Evolutionary conservation across 2,797 vertebrate genomes (phyloP).

Genomic region (Falco cherrug): DNA sequence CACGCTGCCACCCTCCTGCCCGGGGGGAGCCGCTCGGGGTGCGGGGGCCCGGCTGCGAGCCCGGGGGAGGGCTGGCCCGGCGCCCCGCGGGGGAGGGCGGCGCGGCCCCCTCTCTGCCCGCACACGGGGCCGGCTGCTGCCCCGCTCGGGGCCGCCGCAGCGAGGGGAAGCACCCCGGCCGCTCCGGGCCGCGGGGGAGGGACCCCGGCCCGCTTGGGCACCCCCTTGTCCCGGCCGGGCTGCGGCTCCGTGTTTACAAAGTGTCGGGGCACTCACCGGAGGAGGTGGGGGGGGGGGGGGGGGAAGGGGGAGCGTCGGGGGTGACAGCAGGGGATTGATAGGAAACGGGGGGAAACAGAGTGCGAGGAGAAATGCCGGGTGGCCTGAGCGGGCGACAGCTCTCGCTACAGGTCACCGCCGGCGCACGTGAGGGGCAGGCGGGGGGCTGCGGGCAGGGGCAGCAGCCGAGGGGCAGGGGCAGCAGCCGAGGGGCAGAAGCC

Average conservation of each 20-base stretch:
- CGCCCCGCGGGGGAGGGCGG: background rate
- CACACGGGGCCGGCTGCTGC: background rate
- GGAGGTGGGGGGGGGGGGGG: background rate
- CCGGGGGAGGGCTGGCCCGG: background rate
- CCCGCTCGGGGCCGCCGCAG: background rate
- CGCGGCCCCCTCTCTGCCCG: too few relatives aligned
- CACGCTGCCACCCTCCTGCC: background rate
- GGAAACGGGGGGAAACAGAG: background rate
- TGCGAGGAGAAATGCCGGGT: background rate
- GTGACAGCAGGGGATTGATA: background rate
- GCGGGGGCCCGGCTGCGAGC: background rate
- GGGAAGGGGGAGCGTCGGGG: too few relatives aligned
- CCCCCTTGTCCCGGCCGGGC: background rate
- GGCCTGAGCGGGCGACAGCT: background rate
- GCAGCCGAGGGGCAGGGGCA: too few relatives aligned
- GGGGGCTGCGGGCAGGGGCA: background rate
- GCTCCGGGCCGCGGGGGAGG: background rate
- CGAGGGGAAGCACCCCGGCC: background rate
- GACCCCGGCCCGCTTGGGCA: background rate
- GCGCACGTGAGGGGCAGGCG: background rate
- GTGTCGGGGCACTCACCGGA: background rate
- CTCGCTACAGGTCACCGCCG: background rate
- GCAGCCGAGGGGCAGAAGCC: background rate
- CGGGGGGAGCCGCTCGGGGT: background rate
- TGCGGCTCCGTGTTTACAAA: background rate